Base-by-base conservation (phyloP, 2,113 vertebrate genomes). In the Scolopax mira region DNA sequence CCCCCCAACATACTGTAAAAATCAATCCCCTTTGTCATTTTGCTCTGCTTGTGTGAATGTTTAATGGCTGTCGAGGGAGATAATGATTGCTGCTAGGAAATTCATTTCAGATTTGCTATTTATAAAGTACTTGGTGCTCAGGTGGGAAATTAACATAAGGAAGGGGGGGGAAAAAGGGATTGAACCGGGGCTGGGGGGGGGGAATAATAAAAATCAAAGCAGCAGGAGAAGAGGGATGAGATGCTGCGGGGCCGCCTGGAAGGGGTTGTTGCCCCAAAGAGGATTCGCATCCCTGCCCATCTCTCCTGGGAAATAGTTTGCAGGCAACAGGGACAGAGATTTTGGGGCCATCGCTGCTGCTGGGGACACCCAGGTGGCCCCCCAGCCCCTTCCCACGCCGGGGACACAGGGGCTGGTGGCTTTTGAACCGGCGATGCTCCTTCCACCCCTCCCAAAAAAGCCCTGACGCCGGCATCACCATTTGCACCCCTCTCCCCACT, bases 81-180 rank as follows among this genome's bases (percentile, higher is more conserved):
- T 98, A 98, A 98, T 98, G 98, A 98, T 97, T 96, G 97, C 97
- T 97, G 98, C 97, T 97, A 97, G 98, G 98, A 98, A 98, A 98
- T 98, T 98, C 98, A 98, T 98, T 98, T 98, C 97, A 98, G 98
- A 98, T 98, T 98, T 98, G 98, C 98, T 98, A 98, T 98, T 98
- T 98, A 98, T 98, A 98, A 98, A 98, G 98, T 96, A 96, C 98
- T 98, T 96, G 96, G 96, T 97, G 96, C 97, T 98, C 98, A 98
- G 98, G 98, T 98, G 98, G 98, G 98, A 98, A 98, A 98, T 98
- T 98, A 98, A 96, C 97, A 98, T 97, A 96, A 97, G 95, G 97
- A 97, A 96, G 90, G 95, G 60, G 35, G 95, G 60, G 35, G 58
- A 16, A 37, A 94, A 91, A 91, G 80, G 93, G 88, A 96, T 93